Percentiles rank a stretch among this genome's conserved stretches.
Evolutionary conservation across 2,113 vertebrate species (phyloP).

Genomic region (Camelus bactrianus): DNA sequence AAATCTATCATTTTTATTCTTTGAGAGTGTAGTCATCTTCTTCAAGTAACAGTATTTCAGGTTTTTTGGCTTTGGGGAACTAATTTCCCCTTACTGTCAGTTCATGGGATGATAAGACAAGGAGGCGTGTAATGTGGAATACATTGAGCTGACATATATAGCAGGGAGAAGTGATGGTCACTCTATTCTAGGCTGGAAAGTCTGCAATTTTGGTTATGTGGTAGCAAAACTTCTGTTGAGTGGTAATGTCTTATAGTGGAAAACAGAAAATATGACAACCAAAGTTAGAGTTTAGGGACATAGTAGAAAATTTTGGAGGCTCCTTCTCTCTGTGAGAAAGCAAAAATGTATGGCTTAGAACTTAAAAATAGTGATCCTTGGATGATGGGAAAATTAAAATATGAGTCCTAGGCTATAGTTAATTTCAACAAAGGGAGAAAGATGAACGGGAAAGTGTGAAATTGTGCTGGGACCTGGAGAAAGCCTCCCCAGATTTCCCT

Average conservation of each 20-base stretch:
- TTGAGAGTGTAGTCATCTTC: not conserved
- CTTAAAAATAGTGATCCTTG: not conserved
- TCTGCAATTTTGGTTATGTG: not conserved
- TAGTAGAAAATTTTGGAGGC: not conserved
- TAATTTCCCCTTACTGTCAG: not conserved
- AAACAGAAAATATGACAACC: not conserved
- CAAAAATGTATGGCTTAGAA: not conserved
- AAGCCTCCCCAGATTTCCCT: not conserved
- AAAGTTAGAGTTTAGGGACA: not conserved
- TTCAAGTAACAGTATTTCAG: not conserved
- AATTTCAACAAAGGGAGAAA: not conserved
- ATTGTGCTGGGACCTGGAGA: not conserved
- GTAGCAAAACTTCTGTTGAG: not conserved
- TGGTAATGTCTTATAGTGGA: not conserved
- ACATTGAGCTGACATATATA: not conserved
- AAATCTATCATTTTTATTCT: not conserved
- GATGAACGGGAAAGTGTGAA: not conserved
- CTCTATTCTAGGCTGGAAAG: not conserved
- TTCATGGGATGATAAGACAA: not conserved
- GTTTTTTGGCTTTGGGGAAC: not conserved
- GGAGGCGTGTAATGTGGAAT: not conserved
- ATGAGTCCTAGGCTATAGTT: not conserved
- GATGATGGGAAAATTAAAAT: not conserved
- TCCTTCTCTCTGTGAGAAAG: not conserved
- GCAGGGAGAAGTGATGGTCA: not conserved